Conservation (phyloP, 1,140 invertebrate species). For the Aphelinus certus region DNA sequence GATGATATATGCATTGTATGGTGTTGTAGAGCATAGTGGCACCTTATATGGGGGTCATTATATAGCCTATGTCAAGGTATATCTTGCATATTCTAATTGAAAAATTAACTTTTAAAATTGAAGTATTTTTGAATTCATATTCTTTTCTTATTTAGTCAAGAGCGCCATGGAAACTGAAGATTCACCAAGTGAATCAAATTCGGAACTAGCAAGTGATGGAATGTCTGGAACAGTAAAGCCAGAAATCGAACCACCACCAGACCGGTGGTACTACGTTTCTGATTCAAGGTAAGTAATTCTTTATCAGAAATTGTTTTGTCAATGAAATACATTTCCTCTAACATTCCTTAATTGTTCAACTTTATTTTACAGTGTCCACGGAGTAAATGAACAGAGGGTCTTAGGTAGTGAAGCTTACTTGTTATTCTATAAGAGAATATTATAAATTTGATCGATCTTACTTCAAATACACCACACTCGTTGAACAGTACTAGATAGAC, state of each 20-base stretch:
- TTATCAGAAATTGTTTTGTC: slow-evolving; percentile 9
- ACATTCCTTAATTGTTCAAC: background rate
- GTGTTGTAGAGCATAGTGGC: slow-evolving; percentile 94
- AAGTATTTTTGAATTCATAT: slow-evolving; percentile 13
- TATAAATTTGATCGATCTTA: slow-evolving; percentile 63
- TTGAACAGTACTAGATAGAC: slow-evolving; percentile 10
- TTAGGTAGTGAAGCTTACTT: slow-evolving; percentile 94
- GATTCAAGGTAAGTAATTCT: slow-evolving; percentile 72
- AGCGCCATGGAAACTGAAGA: slow-evolving; percentile 54
- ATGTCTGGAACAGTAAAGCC: slow-evolving; percentile 53
- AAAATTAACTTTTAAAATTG: slow-evolving; percentile 3
- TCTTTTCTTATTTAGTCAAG: slow-evolving; percentile 54
- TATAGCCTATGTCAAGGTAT: slow-evolving; percentile 91
- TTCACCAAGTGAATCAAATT: slow-evolving; percentile 56
- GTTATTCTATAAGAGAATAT: slow-evolving; percentile 93
- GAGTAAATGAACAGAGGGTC: slow-evolving; percentile 83
- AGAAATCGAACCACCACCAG: slow-evolving; percentile 70
- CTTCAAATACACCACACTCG: background rate
- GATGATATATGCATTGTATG: slow-evolving; percentile 89
- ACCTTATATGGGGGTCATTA: slow-evolving; percentile 93
- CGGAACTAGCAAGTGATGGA: slow-evolving; percentile 65
- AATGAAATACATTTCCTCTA: slow-evolving; percentile 17
- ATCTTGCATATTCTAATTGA: background rate
- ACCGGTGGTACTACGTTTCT: slow-evolving; percentile 93
- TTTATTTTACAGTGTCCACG: slow-evolving; percentile 70